A percentile compares a stretch with the other conserved stretches of the same genome.
These are phyloP conservation scores for Palloptera scutellata DNA, from an alignment of 2,888 invertebrate species.

Conservation along the genomic window DNA sequence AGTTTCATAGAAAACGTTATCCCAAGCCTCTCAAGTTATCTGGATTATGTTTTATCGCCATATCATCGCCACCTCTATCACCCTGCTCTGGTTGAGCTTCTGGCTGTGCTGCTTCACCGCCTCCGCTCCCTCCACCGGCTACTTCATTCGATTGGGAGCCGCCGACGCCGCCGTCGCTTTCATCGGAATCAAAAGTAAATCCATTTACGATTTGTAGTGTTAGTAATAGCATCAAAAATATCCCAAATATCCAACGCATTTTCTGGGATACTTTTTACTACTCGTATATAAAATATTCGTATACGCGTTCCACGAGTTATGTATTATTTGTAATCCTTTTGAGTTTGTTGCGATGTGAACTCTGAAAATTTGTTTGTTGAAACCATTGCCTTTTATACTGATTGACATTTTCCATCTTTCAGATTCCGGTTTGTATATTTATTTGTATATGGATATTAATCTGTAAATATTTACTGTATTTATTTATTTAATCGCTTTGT, in stretches of 20 bases:
- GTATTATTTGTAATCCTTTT: background rate
- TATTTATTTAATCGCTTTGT: too few species aligned
- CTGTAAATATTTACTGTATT: too few species aligned
- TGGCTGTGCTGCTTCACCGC: too few species aligned
- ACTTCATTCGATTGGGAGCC: background rate
- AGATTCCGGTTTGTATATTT: too few species aligned
- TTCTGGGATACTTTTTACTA: background rate
- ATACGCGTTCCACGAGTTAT: background rate
- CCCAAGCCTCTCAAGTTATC: background rate
- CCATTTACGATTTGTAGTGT: background rate
- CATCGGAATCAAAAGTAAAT: background rate
- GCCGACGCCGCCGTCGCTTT: too few species aligned
- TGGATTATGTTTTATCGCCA: background rate
- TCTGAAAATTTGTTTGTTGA: conserved; percentile 20
- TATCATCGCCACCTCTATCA: too few species aligned
- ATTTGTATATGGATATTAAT: too few species aligned
- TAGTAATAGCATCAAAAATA: background rate
- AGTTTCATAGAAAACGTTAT: background rate
- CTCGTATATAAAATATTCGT: too few species aligned
- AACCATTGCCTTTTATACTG: conserved; percentile 23
- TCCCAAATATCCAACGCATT: background rate
- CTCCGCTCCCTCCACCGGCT: background rate
- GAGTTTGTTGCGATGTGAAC: conserved; percentile 8
- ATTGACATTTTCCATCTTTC: too few species aligned
- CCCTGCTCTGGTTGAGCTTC: too few species aligned